These are phyloP conservation scores for Eira barbara DNA, from an alignment of 2,113 vertebrate genomes.

Conservation along the genomic window DNA sequence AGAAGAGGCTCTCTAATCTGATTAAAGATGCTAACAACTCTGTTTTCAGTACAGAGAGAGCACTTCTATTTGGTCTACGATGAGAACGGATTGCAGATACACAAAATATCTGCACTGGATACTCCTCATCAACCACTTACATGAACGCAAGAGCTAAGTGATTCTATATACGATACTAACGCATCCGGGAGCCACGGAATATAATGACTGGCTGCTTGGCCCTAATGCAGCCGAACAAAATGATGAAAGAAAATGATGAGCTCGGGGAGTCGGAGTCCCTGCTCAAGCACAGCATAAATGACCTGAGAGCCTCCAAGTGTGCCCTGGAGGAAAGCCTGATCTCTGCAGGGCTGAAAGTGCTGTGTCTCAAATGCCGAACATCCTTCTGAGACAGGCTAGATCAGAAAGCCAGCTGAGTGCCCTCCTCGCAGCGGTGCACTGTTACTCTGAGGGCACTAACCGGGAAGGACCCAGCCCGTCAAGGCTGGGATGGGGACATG, in stretches of 20 bases:
- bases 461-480: not conserved
- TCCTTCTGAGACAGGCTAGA: not conserved
- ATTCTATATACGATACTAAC: not conserved
- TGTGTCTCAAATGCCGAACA: not conserved
- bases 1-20: not conserved
- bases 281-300: not conserved
- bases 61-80: not conserved
- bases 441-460: too few relatives aligned
- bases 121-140: not conserved
- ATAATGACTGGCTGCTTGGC: not conserved
- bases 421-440: not conserved
- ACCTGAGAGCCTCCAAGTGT: not conserved
- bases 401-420: not conserved
- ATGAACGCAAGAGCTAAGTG: not conserved
- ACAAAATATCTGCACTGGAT: not conserved
- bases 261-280: not conserved
- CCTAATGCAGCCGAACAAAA: not conserved
- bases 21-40: not conserved
- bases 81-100: too few relatives aligned
- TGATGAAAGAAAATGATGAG: not conserved
- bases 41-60: not conserved
- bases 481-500: not conserved
- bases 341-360: not conserved
- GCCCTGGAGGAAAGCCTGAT: not conserved
- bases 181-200: not conserved